These are phyloP conservation scores for Brachionus sp. DNA, from an alignment of 1,140 invertebrate species.

Conservation along the genomic window DNA sequence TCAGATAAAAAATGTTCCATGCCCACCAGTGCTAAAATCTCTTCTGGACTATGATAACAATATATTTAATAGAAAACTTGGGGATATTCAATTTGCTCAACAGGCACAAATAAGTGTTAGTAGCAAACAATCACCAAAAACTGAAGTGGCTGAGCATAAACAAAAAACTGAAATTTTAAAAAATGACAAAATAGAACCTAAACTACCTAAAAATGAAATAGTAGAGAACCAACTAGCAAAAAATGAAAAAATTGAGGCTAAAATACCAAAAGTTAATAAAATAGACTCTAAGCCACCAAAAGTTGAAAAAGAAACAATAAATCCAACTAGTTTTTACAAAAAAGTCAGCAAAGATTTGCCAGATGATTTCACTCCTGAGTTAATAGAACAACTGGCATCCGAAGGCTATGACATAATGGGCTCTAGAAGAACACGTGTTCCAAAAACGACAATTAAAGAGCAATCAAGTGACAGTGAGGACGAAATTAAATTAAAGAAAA, in stretches of 20 bases:
- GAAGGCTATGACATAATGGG: conserved; percentile 30
- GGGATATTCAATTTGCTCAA: background rate
- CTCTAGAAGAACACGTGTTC: background rate
- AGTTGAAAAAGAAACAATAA: background rate
- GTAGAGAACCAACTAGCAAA: background rate
- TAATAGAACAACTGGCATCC: conserved; percentile 5
- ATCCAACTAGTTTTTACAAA: background rate
- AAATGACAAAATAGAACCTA: background rate
- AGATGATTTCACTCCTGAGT: conserved; percentile 42
- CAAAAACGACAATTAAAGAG: background rate
- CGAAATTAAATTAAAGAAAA: background rate
- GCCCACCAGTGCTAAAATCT: background rate
- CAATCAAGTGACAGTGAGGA: conserved; percentile 11
- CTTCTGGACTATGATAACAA: background rate
- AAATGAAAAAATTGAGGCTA: no score
- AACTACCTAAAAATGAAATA: background rate
- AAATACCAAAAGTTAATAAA: background rate
- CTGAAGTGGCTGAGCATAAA: background rate
- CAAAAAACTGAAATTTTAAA: no score
- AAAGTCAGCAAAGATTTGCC: background rate
- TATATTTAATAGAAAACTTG: background rate
- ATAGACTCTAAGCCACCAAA: background rate
- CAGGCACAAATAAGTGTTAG: background rate
- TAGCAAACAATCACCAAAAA: background rate
- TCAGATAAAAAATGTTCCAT: background rate